Conservation (phyloP, 2,888 invertebrate species). For the Noctuana brunneofusca region DNA sequence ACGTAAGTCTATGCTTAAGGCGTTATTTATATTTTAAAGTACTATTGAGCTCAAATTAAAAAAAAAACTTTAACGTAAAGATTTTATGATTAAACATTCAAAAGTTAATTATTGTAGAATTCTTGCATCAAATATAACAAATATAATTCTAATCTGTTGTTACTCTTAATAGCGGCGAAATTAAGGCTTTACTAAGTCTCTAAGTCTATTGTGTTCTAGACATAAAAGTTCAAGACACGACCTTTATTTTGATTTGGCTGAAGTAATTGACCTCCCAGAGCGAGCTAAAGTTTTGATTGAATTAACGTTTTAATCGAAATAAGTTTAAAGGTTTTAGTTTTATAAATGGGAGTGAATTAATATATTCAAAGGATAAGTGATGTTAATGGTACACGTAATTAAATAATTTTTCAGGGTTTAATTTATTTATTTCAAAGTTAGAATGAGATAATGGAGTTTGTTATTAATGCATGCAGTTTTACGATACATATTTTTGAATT, state of each 20-base stretch:
- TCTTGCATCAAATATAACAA: not conserved
- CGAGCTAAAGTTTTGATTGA: slow-evolving; percentile 17
- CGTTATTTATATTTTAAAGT: no score
- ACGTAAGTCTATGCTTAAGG: no score
- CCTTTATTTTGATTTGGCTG: not conserved
- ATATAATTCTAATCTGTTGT: not conserved
- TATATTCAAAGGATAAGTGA: not conserved
- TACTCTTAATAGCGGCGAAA: no score
- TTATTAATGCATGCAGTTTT: no score
- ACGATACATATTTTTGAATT: no score
- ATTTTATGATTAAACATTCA: no score
- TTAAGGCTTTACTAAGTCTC: not conserved
- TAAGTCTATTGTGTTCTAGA: slow-evolving; percentile 7
- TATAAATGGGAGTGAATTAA: not conserved
- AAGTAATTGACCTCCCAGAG: slow-evolving; percentile 8
- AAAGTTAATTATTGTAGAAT: not conserved
- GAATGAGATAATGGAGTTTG: no score
- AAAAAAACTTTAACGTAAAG: no score
- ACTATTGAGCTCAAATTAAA: no score
- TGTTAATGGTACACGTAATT: no score
- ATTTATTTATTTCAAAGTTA: no score
- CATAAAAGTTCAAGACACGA: not conserved
- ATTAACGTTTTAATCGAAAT: slow-evolving; percentile 13
- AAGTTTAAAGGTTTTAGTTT: not conserved
- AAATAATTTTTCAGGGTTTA: no score